These are phyloP conservation scores for Lasioglossum lativentre DNA, from an alignment of 2,888 invertebrate genomes.

Conservation along the genomic window DNA sequence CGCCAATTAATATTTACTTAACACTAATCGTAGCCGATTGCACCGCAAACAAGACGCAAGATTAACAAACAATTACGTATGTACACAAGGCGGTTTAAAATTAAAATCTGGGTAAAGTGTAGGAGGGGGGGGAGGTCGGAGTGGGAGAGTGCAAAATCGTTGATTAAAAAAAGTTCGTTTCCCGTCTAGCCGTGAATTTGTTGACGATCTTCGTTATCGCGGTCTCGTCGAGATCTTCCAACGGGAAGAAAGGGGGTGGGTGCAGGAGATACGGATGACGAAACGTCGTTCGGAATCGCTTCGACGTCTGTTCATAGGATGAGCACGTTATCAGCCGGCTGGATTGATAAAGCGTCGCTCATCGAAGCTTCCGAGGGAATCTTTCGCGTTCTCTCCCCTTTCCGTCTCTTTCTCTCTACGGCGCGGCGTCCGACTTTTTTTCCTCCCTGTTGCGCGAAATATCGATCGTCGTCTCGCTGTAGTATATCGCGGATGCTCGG, in stretches of 20 bases:
- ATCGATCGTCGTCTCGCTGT: constrained; percentile 28
- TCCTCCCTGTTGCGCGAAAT: constrained; percentile 15
- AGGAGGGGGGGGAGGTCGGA: background rate
- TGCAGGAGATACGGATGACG: constrained; percentile 42
- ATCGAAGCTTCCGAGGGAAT: constrained; percentile 69
- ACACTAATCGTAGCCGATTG: background rate
- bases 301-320: constrained; percentile 69
- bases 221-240: constrained; percentile 39
- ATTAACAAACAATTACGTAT: constrained; percentile 6
- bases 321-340: constrained; percentile 60
- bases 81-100: background rate
- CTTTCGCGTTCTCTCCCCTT: constrained; percentile 43
- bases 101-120: background rate
- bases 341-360: constrained; percentile 62
- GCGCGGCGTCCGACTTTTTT: background rate
- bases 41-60: background rate
- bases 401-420: background rate
- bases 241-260: constrained; percentile 37
- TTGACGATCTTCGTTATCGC: constrained; percentile 58
- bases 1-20: background rate
- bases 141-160: background rate
- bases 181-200: constrained; percentile 48
- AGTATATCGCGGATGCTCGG: constrained; percentile 26
- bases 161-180: constrained; percentile 18
- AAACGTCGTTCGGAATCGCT: constrained; percentile 65